A percentile compares a stretch with the other conserved stretches of the same genome.
Evolutionary conservation across 1,140 invertebrate genomes (phyloP).

Genomic region (Oryzaephilus surinamensis): DNA sequence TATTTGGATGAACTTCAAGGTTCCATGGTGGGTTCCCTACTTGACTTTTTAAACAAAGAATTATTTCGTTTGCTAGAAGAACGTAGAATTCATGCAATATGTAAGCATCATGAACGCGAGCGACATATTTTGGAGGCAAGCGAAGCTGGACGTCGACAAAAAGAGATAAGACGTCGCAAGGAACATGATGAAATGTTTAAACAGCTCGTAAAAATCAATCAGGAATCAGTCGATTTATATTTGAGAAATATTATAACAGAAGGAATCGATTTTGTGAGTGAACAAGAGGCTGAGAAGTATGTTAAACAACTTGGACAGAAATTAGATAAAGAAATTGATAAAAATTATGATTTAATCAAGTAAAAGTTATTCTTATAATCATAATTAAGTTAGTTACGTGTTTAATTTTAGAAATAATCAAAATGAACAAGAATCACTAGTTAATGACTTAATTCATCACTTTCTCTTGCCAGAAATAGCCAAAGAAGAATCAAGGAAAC

Average conservation of each 20-base stretch:
- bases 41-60: conserved; percentile 69
- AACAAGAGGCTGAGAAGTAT: conserved; percentile 42
- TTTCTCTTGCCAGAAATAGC: conserved; percentile 51
- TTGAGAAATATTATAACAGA: conserved; percentile 52
- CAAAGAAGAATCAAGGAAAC: conserved; percentile 32
- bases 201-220: conserved; percentile 44
- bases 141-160: conserved; percentile 57
- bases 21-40: conserved; percentile 47
- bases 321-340: conserved; percentile 43
- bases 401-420: conserved; percentile 8
- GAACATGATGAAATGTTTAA: conserved; percentile 70
- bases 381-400: neutral
- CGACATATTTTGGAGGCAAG: conserved; percentile 56
- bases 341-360: conserved; percentile 2
- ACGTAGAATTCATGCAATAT: conserved; percentile 56
- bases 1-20: conserved; percentile 50
- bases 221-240: conserved; percentile 49
- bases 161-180: conserved; percentile 50
- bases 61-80: conserved; percentile 59
- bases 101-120: conserved; percentile 55
- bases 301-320: conserved; percentile 44
- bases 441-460: conserved; percentile 46
- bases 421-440: conserved; percentile 39
- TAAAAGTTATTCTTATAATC: conserved; percentile 4
- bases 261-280: conserved; percentile 46